A percentile compares a stretch with the other conserved stretches of the same genome.
Evolutionary conservation across 2,797 vertebrate species (phyloP).

Genomic region (Antrozous pallidus): DNA sequence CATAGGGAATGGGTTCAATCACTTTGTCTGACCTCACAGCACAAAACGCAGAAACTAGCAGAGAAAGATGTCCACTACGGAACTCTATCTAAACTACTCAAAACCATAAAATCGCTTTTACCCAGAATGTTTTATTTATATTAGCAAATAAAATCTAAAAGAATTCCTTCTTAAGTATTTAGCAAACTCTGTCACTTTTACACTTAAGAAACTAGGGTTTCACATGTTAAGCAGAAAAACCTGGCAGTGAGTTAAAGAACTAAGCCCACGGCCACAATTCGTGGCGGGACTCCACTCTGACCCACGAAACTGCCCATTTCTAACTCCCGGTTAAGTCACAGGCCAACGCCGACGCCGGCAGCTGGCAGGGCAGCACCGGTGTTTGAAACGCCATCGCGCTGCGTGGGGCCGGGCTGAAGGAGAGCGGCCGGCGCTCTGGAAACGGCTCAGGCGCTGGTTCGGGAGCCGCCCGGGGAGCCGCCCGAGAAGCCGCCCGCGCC

Average conservation of each 20-base stretch:
- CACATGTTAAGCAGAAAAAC: background rate
- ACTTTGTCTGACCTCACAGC: background rate
- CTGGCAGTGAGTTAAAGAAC: background rate
- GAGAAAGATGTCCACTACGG: background rate
- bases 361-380: background rate
- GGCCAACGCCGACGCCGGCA: background rate
- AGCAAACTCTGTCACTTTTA: background rate
- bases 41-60: background rate
- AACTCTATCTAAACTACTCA: background rate
- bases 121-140: background rate
- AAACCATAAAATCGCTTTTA: conserved; percentile 3
- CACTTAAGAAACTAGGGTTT: background rate
- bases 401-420: background rate
- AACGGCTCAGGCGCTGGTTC: too few species aligned
- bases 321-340: background rate
- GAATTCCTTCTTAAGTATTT: background rate
- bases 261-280: background rate
- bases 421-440: background rate
- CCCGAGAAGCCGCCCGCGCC: too few species aligned
- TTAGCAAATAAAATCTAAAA: conserved; percentile 14
- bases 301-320: background rate
- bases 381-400: background rate
- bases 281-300: background rate
- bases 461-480: too few species aligned
- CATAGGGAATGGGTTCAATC: background rate